Evolutionary conservation across 2,113 vertebrate species (phyloP).

Genomic region (Clarias batrachus): DNA sequence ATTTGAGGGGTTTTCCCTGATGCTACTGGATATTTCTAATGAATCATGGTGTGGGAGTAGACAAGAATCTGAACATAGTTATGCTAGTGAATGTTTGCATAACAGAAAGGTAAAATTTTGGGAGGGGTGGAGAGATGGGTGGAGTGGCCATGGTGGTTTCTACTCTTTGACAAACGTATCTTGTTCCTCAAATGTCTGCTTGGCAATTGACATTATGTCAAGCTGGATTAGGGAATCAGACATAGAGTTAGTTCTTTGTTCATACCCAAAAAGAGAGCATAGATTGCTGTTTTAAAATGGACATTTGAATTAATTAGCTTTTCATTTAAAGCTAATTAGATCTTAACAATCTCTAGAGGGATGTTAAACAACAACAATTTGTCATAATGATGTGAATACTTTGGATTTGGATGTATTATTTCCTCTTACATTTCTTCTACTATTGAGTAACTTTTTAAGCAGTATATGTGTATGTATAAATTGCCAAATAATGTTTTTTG

Average conservation of each 20-base stretch:
- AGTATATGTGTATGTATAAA: too few relatives aligned
- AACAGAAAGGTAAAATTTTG: conserved; percentile 19
- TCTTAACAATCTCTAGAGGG: not conserved
- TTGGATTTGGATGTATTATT: not conserved
- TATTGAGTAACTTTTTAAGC: too few relatives aligned
- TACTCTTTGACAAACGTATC: conserved; percentile 14
- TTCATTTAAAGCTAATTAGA: not conserved
- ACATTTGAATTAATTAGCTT: not conserved
- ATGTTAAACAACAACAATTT: not conserved
- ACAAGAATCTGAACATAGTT: not conserved
- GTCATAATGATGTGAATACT: too few relatives aligned
- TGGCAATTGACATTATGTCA: not conserved
- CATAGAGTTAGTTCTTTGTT: not conserved
- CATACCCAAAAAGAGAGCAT: not conserved
- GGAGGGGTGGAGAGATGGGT: not conserved
- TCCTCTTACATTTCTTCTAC: not conserved
- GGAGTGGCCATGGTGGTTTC: conserved; percentile 16
- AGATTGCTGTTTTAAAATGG: not conserved
- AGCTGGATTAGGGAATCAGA: not conserved
- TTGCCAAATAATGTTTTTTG: too few relatives aligned
- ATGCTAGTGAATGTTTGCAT: not conserved
- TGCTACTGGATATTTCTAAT: conserved; percentile 15
- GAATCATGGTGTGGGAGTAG: conserved; percentile 9
- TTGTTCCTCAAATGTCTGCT: not conserved
- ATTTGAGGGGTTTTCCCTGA: not conserved